Evolutionary conservation across 2,797 vertebrate species (phyloP).

Genomic region (Pempheris klunzingeri): DNA sequence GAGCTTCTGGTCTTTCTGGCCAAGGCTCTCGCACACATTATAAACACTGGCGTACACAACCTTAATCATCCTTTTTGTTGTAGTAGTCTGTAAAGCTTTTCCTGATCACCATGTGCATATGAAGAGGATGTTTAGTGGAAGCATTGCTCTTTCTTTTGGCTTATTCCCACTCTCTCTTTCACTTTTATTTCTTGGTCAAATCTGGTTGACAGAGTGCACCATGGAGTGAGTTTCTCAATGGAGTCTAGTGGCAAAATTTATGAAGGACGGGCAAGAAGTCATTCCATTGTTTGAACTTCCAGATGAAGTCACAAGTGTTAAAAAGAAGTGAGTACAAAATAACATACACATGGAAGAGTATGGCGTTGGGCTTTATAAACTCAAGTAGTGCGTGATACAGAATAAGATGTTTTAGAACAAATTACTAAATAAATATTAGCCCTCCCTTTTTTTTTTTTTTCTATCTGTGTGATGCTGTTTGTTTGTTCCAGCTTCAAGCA

Average conservation of each 20-base stretch:
- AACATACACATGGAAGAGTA: conserved; percentile 29
- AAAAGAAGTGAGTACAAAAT: conserved; percentile 1
- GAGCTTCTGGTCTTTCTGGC: conserved; percentile 51
- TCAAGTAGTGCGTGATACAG: conserved; percentile 42
- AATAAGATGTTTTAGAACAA: conserved; percentile 55
- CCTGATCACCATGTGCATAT: conserved; percentile 23
- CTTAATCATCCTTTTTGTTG: conserved; percentile 38
- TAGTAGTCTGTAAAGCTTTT: conserved; percentile 17
- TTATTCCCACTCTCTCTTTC: neutral
- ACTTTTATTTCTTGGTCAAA: conserved; percentile 14
- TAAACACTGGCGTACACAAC: conserved; percentile 46
- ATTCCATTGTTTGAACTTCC: conserved; percentile 12
- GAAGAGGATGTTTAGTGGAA: conserved; percentile 28
- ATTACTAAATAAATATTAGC: conserved; percentile 65
- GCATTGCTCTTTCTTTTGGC: conserved; percentile 3
- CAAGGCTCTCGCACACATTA: conserved; percentile 40
- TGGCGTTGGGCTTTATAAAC: conserved; percentile 45
- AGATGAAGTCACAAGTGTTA: conserved; percentile 29
- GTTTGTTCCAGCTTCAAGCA: conserved; percentile 31
- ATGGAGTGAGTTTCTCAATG: neutral
- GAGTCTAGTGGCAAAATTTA: conserved; percentile 14
- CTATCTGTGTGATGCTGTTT: conserved; percentile 42
- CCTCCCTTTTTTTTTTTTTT: conserved; percentile 39
- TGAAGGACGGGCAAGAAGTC: conserved; percentile 54
- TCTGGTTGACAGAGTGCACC: conserved; percentile 31